Evolutionary conservation across 2,888 invertebrate species (phyloP), one percentile per base, ranked within the genome.

Genomic region (Omphaloscelis lunosa): DNA sequence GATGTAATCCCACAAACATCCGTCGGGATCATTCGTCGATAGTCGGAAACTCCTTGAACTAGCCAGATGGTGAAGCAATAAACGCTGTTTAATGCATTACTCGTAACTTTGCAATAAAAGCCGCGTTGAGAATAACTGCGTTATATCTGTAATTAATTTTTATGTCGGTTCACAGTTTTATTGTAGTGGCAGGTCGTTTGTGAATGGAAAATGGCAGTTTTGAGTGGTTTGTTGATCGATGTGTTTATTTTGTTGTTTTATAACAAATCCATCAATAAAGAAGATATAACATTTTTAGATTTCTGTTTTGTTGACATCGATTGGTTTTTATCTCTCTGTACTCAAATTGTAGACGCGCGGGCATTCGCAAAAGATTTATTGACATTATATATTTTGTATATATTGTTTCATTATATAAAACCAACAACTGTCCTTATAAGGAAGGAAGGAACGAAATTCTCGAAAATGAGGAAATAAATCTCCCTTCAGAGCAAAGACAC

Each of bases 31-130:
- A 70, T 53, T 72, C 73, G 48, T 78, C 75, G 29, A 41, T n/a
- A 69, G 59, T 79, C 72, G 75, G 86, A 80, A 86, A 66, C 80
- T 80, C 88, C 86, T 88, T 88, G 86, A 86, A 74, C 84, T 66
- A 58, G 45, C 83, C 83, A 87, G 83, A 87, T 83, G 88, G 59
- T 72, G 39, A 4, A 41, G 86, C 71, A 72, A 85, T 87, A 85
- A 87, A 87, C 75, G 51, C 62, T 39, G 67, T 68, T 86, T 80
- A 72, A 83, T 86, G 79, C 69, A 48, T 79, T 39, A 72, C 68
- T 79, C 86, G 84, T 86, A 82, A 86, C 80, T 74, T 65, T 15
- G 71, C 80, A 73, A 88, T 86, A 80, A 88, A 83, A 83, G 41
- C 72, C 53, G 27, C 48, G 71, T 67, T 72, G 67, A 77, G 53